phyloP scores from a whole-genome alignment of 2,888 invertebrate genomes.

The Acronicta leporina region DNA sequence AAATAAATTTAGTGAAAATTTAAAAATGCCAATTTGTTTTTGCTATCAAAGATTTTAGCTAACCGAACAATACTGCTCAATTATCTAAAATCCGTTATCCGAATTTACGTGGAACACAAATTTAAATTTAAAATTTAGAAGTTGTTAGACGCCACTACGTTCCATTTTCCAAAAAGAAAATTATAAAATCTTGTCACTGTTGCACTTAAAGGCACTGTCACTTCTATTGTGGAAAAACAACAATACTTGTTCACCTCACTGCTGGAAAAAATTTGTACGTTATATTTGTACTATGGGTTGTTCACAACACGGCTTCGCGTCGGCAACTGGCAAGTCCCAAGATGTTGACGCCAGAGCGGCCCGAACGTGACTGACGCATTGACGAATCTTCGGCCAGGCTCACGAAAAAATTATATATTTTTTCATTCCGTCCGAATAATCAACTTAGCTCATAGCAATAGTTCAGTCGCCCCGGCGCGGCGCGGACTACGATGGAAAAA shows the following conservation, averaged over 20 bases:
- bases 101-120: constrained; percentile 70
- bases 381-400: constrained; percentile 85
- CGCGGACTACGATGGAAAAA: constrained; percentile 61
- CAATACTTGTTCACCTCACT: constrained; percentile 81
- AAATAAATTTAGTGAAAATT: constrained; percentile 49
- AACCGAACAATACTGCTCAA: constrained; percentile 75
- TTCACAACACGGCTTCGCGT: constrained; percentile 81
- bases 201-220: constrained; percentile 82
- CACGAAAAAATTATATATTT: constrained; percentile 86
- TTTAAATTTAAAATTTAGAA: constrained; percentile 65
- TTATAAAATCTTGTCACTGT: constrained; percentile 66
- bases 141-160: constrained; percentile 67
- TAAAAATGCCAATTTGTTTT: constrained; percentile 62
- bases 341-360: constrained; percentile 83
- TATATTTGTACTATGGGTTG: constrained; percentile 86
- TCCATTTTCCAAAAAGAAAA: constrained; percentile 66
- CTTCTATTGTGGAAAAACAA: constrained; percentile 66
- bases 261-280: constrained; percentile 84
- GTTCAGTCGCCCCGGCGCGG: constrained; percentile 82
- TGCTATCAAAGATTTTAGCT: constrained; percentile 71
- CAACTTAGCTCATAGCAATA: constrained; percentile 86
- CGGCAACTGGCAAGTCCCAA: constrained; percentile 74
- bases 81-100: constrained; percentile 77
- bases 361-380: constrained; percentile 85
- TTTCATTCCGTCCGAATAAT: constrained; percentile 85